phyloP scores from a whole-genome alignment of 2,797 vertebrate species.

The Hyperoplus lanceolatus region DNA sequence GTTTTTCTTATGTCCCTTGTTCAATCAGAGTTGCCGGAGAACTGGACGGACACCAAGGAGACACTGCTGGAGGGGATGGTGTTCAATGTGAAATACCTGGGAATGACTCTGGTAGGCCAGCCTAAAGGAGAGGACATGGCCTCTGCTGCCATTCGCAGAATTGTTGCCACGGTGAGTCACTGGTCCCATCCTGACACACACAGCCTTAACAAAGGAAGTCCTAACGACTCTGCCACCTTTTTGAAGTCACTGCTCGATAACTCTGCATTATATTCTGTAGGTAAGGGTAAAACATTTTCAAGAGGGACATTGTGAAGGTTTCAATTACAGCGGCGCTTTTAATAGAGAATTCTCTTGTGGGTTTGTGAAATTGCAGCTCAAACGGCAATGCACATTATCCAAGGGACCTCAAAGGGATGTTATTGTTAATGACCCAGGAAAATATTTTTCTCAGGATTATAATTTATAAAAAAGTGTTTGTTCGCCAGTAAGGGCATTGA shows the following conservation, averaged over 20 bases:
- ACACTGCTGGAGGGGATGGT: conserved; percentile 92
- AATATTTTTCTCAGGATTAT: neutral
- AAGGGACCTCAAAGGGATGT: neutral
- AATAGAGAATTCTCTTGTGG: conserved; percentile 47
- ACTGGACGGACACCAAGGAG: conserved; percentile 93
- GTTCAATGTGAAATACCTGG: conserved; percentile 93
- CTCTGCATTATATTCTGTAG: neutral
- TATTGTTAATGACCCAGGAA: neutral
- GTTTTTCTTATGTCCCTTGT: neutral
- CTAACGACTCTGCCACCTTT: neutral
- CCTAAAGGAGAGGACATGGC: conserved; percentile 96
- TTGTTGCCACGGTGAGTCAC: conserved; percentile 89
- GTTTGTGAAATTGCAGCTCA: conserved; percentile 44
- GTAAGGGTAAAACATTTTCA: neutral
- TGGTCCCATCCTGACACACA: neutral
- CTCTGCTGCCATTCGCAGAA: conserved; percentile 91
- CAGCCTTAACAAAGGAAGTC: neutral
- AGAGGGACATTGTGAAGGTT: conserved; percentile 43
- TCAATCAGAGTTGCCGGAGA: conserved; percentile 89
- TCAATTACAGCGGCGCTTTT: conserved; percentile 56
- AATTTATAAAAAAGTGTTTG: too few species aligned
- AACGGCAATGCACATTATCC: conserved; percentile 21
- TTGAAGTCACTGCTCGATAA: neutral
- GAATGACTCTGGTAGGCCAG: conserved; percentile 94
- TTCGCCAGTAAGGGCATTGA: too few species aligned